Base-by-base conservation (phyloP, 2,797 vertebrate genomes). In the Acestrorhynchus altus region DNA sequence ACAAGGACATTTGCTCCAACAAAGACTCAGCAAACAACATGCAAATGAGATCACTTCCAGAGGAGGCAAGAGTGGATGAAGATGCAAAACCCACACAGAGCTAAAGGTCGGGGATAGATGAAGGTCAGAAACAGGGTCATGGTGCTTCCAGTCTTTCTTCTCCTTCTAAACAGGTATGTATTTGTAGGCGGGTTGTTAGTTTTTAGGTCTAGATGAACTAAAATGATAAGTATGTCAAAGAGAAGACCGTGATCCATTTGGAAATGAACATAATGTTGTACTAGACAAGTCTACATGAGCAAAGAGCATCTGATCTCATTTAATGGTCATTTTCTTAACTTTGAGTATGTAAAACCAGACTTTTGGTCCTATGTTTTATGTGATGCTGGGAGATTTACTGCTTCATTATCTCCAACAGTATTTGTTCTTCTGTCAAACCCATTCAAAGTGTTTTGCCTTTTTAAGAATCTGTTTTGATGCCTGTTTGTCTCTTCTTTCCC, bases 151-250 rank as follows among this genome's bases (percentile, higher is more conserved):
- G 42, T 47, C 10, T 22, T 47, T 54, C 16, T 3, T 52, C n/a
- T 35, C 47, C 8, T 22, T 22, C 59, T 42, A 59, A 59, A 65
- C 65, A 78, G 35, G 20, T 18, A 24, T 31, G 35, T 56, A 26
- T 40, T 57, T 65, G 60, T 44, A 72, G 54, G n/a, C 66, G 31
- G 31, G 20, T 40, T 18, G 61, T 49, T 57, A 44, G 63, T 59
- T 56, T 20, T 69, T 31, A 8, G 65, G 15, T 35, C 63, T 68
- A 70, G 26, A 59, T 31, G 35, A 18, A 4, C 3, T 70, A 20
- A 67, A 56, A 44, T 60, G 75, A 76, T 67, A 80, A 65, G 78
- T 66, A 80, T 15, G 47, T 64, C 59, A 60, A 28, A 31, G 18
- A 63, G 24, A 49, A 18, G 24, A 35, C 31, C 6, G 31, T 35